Evolutionary conservation across 2,888 invertebrate genomes (phyloP).

Genomic region (Ferdinandea cuprea): DNA sequence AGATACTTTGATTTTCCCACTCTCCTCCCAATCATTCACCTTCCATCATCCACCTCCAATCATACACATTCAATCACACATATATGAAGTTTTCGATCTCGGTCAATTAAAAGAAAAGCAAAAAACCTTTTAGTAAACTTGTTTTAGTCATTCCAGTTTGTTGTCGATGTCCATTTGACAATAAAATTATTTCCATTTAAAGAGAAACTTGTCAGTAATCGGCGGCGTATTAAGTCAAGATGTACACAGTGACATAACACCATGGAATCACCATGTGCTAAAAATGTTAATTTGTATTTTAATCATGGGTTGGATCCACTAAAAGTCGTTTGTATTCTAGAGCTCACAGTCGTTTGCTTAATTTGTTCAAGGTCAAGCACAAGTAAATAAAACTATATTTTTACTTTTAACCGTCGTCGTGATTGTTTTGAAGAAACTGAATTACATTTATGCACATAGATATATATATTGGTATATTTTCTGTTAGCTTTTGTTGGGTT

Average conservation of each 20-base stretch:
- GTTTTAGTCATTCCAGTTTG: not conserved
- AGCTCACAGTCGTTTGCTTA: conserved; percentile 11
- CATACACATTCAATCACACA: too few relatives aligned
- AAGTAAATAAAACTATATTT: not conserved
- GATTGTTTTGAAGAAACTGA: too few relatives aligned
- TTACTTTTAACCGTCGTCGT: too few relatives aligned
- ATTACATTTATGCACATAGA: too few relatives aligned
- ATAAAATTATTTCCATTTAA: not conserved
- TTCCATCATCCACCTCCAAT: too few relatives aligned
- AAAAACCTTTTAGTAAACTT: not conserved
- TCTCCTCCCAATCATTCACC: too few relatives aligned
- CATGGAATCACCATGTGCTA: conserved; percentile 15
- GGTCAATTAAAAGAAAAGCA: not conserved
- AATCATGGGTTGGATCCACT: not conserved
- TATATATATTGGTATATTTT: too few relatives aligned
- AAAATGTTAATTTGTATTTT: conserved; percentile 47
- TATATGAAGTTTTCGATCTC: too few relatives aligned
- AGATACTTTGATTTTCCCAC: too few relatives aligned
- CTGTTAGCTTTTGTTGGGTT: too few relatives aligned
- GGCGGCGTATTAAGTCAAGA: not conserved
- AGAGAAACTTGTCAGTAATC: not conserved
- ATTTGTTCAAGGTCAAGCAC: conserved; percentile 45
- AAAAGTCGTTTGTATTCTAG: conserved; percentile 21
- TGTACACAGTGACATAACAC: conserved; percentile 1
- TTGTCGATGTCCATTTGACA: not conserved